Evolutionary conservation across 2,113 vertebrate genomes (phyloP).

Genomic region (Passer domesticus): DNA sequence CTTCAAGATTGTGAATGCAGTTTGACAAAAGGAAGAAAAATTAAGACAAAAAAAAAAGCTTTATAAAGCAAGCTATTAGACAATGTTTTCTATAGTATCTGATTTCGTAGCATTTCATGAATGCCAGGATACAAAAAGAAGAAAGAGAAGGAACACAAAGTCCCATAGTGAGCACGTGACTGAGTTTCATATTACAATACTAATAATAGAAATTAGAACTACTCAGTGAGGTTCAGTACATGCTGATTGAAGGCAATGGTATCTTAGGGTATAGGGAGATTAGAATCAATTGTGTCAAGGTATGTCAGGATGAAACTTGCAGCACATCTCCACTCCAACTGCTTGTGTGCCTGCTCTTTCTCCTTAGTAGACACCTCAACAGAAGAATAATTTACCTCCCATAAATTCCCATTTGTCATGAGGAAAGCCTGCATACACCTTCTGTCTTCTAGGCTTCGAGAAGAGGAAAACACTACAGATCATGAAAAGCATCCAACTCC

Average conservation of each 20-base stretch:
- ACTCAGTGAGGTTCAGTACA: neutral
- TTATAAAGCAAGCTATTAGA: neutral
- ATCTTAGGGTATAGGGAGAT: neutral
- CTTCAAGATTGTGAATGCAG: neutral
- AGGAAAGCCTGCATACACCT: neutral
- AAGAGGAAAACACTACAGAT: neutral
- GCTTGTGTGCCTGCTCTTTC: neutral
- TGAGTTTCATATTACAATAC: slow-evolving; percentile 32
- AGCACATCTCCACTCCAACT: neutral
- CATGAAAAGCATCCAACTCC: neutral
- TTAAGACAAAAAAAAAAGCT: neutral
- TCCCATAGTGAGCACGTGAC: neutral
- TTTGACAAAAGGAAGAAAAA: neutral
- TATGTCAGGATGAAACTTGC: slow-evolving; percentile 18
- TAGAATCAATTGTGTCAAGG: slow-evolving; percentile 17
- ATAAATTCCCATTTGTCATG: neutral
- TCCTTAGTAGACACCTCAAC: neutral
- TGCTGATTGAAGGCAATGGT: neutral
- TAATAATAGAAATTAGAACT: slow-evolving; percentile 39
- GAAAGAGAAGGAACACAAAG: neutral
- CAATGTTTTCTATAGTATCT: neutral
- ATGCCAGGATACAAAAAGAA: neutral
- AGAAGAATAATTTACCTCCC: neutral
- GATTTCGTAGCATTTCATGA: neutral
- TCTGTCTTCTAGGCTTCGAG: neutral